Conservation (phyloP, 2,888 invertebrate genomes). For the Margaritifera margaritifera region DNA sequence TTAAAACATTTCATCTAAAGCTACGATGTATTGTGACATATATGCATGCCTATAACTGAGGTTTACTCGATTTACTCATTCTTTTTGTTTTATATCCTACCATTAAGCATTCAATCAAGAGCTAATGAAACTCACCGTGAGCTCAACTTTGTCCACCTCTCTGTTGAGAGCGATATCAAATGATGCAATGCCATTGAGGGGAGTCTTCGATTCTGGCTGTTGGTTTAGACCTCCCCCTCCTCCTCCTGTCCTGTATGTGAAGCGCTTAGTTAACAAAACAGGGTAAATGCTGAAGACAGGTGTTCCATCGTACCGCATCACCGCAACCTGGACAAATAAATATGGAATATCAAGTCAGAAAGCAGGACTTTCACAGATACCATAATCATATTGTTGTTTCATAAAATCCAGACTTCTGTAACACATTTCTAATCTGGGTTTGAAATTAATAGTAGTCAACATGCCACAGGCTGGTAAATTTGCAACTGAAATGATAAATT, state of each 20-base stretch:
- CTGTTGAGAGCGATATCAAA: slow-evolving; percentile 50
- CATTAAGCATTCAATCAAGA: background rate
- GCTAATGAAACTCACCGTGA: slow-evolving; percentile 47
- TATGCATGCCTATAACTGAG: no score
- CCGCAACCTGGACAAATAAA: slow-evolving; percentile 79
- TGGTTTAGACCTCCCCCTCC: slow-evolving; percentile 8
- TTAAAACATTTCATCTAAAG: no score
- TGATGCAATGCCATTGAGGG: slow-evolving; percentile 64
- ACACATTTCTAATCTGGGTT: no score
- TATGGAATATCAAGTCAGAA: background rate
- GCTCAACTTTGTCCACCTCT: slow-evolving; percentile 42
- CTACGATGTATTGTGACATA: no score
- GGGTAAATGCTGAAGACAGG: slow-evolving; percentile 41
- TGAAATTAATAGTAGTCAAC: no score
- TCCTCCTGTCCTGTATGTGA: slow-evolving; percentile 24
- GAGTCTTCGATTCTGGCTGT: slow-evolving; percentile 41
- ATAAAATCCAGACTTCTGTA: no score
- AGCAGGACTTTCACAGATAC: no score
- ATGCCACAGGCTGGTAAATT: no score
- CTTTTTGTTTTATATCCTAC: no score
- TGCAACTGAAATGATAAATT: no score
- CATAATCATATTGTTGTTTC: no score
- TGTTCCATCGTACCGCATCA: slow-evolving; percentile 93
- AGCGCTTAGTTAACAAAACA: slow-evolving; percentile 43
- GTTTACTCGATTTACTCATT: no score